Evolutionary conservation across 2,113 vertebrate genomes (phyloP), one percentile per base, ranked within the genome.

Genomic region (Astur gentilis): DNA sequence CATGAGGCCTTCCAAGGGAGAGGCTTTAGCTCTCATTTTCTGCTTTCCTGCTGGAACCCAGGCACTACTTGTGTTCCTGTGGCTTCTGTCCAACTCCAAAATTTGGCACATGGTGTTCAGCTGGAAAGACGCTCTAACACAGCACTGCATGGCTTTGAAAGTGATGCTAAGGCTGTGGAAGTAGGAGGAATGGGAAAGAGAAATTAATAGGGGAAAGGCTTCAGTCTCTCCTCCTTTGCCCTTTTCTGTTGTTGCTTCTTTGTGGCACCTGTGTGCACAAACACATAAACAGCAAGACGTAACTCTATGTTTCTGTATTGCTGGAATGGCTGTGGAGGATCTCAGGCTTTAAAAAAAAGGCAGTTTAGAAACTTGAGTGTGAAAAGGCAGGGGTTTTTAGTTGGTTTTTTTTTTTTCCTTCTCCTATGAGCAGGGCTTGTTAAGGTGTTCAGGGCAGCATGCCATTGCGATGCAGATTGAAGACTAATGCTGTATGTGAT

Each of bases 31-130:
- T 91, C 42, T 72, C 8, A 0, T 69, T 90, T 67, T 86, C 66
- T 79, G 82, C 82, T 77, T 31, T 47, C 87, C 84, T 91, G 87
- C 91, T 40, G 94, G 84, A 87, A 15, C 60, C 47, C 81, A 25
- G 92, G 94, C 89, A 50, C 66, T 67, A 2, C 89, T 83, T 11
- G 5, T 69, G 89, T 34, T 87, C 75, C 69, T 25, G 89, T 91
- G 94, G 94, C 94, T 76, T 4, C 55, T 38, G 60, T 89, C 91
- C 95, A 95, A 0, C 52, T 82, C 61, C 78, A 47, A 2, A 1
- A 7, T 72, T 55, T 89, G 94, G 87, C 95, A 50, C 83, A 4
- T 3, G 91, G 45, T 26, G 89, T 6, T 84, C 47, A 86, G 86
- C 88, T 92, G 96, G 58, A 58, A 36, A 22, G 86, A 42, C 0